These are phyloP conservation scores for Triplophysa dalaica DNA, from an alignment of 2,113 vertebrate species.

Conservation along the genomic window DNA sequence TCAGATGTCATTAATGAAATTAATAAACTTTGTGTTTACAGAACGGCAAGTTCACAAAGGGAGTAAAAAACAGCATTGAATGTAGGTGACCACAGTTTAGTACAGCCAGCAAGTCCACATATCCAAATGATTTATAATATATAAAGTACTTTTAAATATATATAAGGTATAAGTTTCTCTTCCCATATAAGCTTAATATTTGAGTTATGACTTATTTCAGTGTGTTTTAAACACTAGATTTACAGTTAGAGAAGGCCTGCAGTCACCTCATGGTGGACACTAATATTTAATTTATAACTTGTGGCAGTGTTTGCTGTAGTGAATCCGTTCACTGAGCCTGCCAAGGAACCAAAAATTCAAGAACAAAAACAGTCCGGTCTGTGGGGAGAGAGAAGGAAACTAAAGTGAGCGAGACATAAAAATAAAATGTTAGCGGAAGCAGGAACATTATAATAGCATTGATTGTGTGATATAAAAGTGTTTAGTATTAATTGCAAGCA, in stretches of 20 bases:
- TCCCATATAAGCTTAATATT: too few relatives aligned
- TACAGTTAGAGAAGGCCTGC: not conserved
- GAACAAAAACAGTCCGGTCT: not conserved
- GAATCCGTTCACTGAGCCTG: not conserved
- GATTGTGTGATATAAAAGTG: not conserved
- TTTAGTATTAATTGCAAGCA: conserved; percentile 2
- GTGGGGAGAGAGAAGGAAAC: not conserved
- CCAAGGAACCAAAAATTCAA: not conserved
- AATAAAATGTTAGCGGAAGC: not conserved
- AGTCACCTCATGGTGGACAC: not conserved
- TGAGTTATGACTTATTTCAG: conserved; percentile 19
- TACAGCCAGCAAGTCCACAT: too few relatives aligned
- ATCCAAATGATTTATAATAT: too few relatives aligned
- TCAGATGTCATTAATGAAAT: too few relatives aligned
- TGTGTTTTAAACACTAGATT: not conserved
- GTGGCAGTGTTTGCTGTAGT: conserved; percentile 25
- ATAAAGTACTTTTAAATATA: too few relatives aligned
- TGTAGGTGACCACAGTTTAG: too few relatives aligned
- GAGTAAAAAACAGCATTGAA: too few relatives aligned
- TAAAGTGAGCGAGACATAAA: too few relatives aligned
- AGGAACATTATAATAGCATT: not conserved
- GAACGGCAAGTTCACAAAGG: too few relatives aligned
- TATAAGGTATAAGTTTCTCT: too few relatives aligned
- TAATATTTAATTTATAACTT: conserved; percentile 39
- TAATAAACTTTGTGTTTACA: too few relatives aligned